Evolutionary conservation across 2,113 vertebrate species (phyloP).

Genomic region (Nibea albiflora): DNA sequence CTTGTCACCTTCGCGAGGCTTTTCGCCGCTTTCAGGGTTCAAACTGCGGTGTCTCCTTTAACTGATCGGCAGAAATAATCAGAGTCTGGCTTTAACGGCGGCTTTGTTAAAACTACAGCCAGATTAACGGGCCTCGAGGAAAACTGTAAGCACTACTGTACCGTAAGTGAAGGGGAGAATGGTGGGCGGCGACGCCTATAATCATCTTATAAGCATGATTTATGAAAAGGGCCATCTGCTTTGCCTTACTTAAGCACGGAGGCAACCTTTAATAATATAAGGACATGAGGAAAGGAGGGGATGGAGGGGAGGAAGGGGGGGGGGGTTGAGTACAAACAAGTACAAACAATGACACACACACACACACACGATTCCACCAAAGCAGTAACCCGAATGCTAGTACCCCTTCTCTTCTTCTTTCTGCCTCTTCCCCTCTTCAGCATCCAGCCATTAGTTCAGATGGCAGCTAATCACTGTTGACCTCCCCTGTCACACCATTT

Average conservation of each 20-base stretch:
- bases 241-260: slow-evolving; percentile 81
- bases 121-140: slow-evolving; percentile 52
- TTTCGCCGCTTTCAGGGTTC: slow-evolving; percentile 4
- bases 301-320: slow-evolving; percentile 32
- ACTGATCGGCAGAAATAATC: slow-evolving; percentile 42
- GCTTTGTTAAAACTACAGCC: slow-evolving; percentile 31
- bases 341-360: slow-evolving; percentile 20
- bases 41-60: slow-evolving; percentile 9
- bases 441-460: slow-evolving; percentile 69
- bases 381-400: slow-evolving; percentile 26
- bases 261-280: slow-evolving; percentile 87
- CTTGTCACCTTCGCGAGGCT: slow-evolving; percentile 28
- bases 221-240: slow-evolving; percentile 87
- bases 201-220: slow-evolving; percentile 85
- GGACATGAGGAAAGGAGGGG: slow-evolving; percentile 67
- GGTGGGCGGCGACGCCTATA: slow-evolving; percentile 73
- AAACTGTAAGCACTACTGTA: slow-evolving; percentile 55
- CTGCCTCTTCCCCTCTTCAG: slow-evolving; percentile 43
- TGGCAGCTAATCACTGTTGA: slow-evolving; percentile 79
- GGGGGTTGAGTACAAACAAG: slow-evolving; percentile 17
- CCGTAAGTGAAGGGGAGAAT: slow-evolving; percentile 59
- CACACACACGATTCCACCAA: slow-evolving; percentile 23
- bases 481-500: slow-evolving; percentile 76
- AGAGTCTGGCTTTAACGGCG: neutral
- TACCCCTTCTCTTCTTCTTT: slow-evolving; percentile 4